phyloP scores from a whole-genome alignment of 2,113 vertebrate genomes.

The Catharus fuscescens region DNA sequence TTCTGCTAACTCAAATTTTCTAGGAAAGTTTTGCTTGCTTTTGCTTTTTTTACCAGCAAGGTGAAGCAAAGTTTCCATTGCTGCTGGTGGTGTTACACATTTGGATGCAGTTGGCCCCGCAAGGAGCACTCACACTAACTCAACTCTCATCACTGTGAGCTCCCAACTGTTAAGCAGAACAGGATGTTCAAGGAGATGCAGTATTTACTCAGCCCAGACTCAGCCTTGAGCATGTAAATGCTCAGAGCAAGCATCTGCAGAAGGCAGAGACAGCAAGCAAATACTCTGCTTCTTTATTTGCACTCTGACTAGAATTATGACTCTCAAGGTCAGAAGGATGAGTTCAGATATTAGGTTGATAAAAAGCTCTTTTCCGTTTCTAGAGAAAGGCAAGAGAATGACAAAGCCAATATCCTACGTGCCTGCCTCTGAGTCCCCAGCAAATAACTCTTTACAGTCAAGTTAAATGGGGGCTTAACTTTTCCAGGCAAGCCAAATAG shows the following conservation, averaged over 20 bases:
- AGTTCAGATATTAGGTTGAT: neutral
- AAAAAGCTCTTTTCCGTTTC: neutral
- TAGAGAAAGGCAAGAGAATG: neutral
- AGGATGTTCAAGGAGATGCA: neutral
- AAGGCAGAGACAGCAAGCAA: neutral
- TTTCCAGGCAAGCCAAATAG: neutral
- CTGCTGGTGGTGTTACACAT: neutral
- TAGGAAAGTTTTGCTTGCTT: neutral
- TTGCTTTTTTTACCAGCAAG: neutral
- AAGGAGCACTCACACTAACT: neutral
- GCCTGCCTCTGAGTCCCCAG: neutral
- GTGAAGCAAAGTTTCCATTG: neutral
- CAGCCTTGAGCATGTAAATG: neutral
- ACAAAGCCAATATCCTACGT: neutral
- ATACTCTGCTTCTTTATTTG: neutral
- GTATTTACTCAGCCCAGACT: neutral
- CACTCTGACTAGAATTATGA: neutral
- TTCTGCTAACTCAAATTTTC: neutral
- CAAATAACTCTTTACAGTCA: neutral
- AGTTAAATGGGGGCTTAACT: neutral
- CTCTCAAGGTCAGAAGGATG: neutral
- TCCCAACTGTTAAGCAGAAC: neutral
- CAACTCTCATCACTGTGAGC: neutral
- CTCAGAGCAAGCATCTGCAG: neutral
- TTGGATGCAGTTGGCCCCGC: neutral